A percentile compares a stretch with the other conserved stretches of the same genome.
Evolutionary conservation across 2,113 vertebrate genomes (phyloP).

Genomic region (Myiozetetes cayanensis): DNA sequence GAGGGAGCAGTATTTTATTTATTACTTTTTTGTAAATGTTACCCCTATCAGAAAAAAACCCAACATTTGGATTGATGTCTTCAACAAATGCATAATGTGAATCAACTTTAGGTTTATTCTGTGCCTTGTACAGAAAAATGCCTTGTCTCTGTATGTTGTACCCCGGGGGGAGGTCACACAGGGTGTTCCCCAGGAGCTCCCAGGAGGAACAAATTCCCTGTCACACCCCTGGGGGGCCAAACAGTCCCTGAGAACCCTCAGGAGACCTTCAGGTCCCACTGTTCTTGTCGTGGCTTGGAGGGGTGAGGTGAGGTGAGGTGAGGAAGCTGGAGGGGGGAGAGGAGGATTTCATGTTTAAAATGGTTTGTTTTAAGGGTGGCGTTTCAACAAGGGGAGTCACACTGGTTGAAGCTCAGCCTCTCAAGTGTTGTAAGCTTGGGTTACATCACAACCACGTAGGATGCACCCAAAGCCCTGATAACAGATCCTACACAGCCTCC

Average conservation of each 20-base stretch:
- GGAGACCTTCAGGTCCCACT: background rate
- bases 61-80: background rate
- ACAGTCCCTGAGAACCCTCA: background rate
- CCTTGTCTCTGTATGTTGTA: rapidly evolving
- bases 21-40: background rate
- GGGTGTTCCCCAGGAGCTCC: background rate
- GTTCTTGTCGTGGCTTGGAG: background rate
- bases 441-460: background rate
- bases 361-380: background rate
- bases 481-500: background rate
- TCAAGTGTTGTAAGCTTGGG: rapidly evolving
- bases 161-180: rapidly evolving
- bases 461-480: background rate
- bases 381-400: background rate
- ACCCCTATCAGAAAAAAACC: background rate
- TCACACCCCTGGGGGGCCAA: background rate
- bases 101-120: background rate
- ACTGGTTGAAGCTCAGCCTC: background rate
- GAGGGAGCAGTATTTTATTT: background rate
- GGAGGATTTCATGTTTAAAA: background rate
- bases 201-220: background rate
- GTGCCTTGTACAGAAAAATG: background rate
- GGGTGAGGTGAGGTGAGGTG: background rate
- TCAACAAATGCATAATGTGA: too few relatives aligned
- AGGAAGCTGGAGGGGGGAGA: background rate